Evolutionary conservation across 2,888 invertebrate species (phyloP).

Genomic region (Gordius sp.): DNA sequence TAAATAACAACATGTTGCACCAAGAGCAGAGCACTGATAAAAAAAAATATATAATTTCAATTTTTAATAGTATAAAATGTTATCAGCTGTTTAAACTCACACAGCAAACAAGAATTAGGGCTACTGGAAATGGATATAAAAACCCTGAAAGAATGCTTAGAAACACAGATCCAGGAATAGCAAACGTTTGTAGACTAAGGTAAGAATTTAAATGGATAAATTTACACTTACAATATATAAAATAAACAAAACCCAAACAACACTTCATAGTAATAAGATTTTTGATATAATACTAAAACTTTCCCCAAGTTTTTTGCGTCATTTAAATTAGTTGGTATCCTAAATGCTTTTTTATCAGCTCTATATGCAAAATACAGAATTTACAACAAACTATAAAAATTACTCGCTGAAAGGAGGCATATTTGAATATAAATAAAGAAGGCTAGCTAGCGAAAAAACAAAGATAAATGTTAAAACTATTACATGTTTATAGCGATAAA

Average conservation of each 20-base stretch:
- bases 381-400: background rate
- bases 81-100: constrained; percentile 28
- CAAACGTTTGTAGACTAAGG: constrained; percentile 77
- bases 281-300: background rate
- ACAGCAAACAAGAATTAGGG: constrained; percentile 45
- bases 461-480: background rate
- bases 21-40: constrained; percentile 57
- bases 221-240: background rate
- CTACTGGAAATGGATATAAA: constrained; percentile 67
- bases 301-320: background rate
- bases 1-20: constrained; percentile 76
- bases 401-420: background rate
- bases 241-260: background rate
- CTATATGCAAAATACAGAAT: background rate
- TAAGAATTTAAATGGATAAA: constrained; percentile 16
- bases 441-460: background rate
- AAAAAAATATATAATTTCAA: constrained; percentile 14
- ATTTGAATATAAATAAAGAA: background rate
- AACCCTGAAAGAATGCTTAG: constrained; percentile 86
- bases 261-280: background rate
- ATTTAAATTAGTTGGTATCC: background rate
- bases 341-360: background rate
- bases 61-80: constrained; percentile 16
- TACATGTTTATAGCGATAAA: background rate
- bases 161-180: constrained; percentile 93